These are phyloP conservation scores for Creontiades dilutus DNA, from an alignment of 2,888 invertebrate species.

Conservation along the genomic window DNA sequence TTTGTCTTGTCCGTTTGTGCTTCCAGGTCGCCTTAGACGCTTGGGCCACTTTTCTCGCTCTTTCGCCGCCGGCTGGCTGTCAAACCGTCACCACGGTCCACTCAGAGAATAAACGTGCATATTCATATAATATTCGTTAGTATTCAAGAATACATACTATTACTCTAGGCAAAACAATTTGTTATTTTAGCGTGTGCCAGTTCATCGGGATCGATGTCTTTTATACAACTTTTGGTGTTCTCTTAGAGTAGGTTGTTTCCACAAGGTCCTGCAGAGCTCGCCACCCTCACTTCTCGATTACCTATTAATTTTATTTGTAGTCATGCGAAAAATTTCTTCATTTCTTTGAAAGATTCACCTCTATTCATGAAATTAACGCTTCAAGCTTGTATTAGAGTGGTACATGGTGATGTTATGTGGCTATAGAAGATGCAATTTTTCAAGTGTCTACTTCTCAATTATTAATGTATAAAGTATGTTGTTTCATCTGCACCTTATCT, in stretches of 20 bases:
- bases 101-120: constrained; percentile 61
- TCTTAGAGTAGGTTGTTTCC: constrained; percentile 28
- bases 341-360: background rate
- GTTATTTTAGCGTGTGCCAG: constrained; percentile 58
- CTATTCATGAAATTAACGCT: background rate
- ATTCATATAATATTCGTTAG: constrained; percentile 2
- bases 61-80: constrained; percentile 86
- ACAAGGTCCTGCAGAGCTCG: constrained; percentile 21
- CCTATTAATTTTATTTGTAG: constrained; percentile 1
- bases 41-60: constrained; percentile 89
- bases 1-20: constrained; percentile 62
- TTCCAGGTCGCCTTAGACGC: constrained; percentile 87
- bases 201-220: constrained; percentile 54
- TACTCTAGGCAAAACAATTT: constrained; percentile 11
- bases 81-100: constrained; percentile 66
- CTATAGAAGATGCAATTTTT: constrained; percentile 30
- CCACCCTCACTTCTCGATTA: background rate
- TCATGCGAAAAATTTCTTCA: background rate
- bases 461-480: constrained; percentile 16
- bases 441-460: background rate
- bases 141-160: background rate
- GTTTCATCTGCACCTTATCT: background rate
- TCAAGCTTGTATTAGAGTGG: constrained; percentile 34
- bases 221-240: constrained; percentile 57
- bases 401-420: constrained; percentile 31